These are phyloP conservation scores for Araneus ventricosus DNA, from an alignment of 1,140 invertebrate species.

Conservation along the genomic window DNA sequence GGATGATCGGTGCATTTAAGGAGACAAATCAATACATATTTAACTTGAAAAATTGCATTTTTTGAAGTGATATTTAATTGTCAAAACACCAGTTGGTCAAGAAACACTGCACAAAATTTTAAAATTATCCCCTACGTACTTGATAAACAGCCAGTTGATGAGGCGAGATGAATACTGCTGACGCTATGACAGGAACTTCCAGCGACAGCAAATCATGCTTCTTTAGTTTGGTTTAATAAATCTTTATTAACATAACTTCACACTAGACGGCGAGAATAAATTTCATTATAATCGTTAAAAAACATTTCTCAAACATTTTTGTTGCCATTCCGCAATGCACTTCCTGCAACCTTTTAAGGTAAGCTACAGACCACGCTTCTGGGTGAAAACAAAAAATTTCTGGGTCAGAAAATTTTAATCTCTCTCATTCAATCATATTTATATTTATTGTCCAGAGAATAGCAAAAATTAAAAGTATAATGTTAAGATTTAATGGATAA, in stretches of 20 bases:
- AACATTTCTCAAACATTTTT: slow-evolving; percentile 59
- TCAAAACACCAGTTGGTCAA: slow-evolving; percentile 54
- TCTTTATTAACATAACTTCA: slow-evolving; percentile 31
- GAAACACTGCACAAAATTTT: not conserved
- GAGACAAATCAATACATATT: not conserved
- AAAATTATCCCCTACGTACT: not conserved
- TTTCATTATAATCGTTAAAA: slow-evolving; percentile 59
- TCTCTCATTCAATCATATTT: too few species aligned
- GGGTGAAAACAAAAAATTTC: not conserved
- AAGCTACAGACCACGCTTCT: not conserved
- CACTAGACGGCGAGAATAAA: slow-evolving; percentile 40
- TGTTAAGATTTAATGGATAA: too few species aligned
- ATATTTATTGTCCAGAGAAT: too few species aligned
- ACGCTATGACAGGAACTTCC: not conserved
- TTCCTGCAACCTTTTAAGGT: slow-evolving; percentile 63
- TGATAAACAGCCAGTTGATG: slow-evolving; percentile 45
- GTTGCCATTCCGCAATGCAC: slow-evolving; percentile 63
- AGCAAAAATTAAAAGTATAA: too few species aligned
- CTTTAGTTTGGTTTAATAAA: not conserved
- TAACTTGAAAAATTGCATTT: not conserved
- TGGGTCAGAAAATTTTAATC: slow-evolving; percentile 4
- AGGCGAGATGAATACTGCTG: not conserved
- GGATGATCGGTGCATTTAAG: not conserved
- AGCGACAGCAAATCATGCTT: not conserved
- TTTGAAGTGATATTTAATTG: not conserved